Evolutionary conservation across 2,113 vertebrate species (phyloP).

Genomic region (Sinocyclocheilus anophthalmus): DNA sequence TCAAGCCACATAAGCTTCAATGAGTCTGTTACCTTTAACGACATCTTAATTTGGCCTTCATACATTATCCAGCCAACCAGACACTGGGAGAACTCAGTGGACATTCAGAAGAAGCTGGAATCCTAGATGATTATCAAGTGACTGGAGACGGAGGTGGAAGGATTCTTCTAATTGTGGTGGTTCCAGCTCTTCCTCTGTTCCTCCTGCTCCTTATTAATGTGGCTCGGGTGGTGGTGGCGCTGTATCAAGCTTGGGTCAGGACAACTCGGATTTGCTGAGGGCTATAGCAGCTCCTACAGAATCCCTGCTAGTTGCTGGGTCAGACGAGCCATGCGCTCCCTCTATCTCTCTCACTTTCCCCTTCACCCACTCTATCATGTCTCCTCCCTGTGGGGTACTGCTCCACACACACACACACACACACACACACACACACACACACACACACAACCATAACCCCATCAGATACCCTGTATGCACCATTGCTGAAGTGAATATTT

Average conservation of each 20-base stretch:
- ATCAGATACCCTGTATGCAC: constrained; percentile 12
- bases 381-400: constrained; percentile 98
- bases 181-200: constrained; percentile 49
- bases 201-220: constrained; percentile 59
- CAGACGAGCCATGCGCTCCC: constrained; percentile 90
- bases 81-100: constrained; percentile 34
- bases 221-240: neutral
- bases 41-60: neutral
- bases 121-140: constrained; percentile 9
- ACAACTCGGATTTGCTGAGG: constrained; percentile 98
- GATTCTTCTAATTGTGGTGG: neutral
- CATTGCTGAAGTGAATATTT: neutral
- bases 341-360: constrained; percentile 97
- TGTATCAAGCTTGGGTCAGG: constrained; percentile 81
- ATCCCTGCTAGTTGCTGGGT: constrained; percentile 98
- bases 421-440: constrained; percentile 52
- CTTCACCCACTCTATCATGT: constrained; percentile 99
- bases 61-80: constrained; percentile 21
- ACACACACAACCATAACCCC: constrained; percentile 46
- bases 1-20: neutral
- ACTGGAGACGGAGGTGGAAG: neutral
- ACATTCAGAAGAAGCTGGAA: constrained; percentile 32
- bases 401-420: constrained; percentile 57
- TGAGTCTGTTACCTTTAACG: constrained; percentile 43
- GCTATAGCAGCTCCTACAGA: constrained; percentile 98